phyloP scores from a whole-genome alignment of 2,797 vertebrate species.

The Trichosurus vulpecula region DNA sequence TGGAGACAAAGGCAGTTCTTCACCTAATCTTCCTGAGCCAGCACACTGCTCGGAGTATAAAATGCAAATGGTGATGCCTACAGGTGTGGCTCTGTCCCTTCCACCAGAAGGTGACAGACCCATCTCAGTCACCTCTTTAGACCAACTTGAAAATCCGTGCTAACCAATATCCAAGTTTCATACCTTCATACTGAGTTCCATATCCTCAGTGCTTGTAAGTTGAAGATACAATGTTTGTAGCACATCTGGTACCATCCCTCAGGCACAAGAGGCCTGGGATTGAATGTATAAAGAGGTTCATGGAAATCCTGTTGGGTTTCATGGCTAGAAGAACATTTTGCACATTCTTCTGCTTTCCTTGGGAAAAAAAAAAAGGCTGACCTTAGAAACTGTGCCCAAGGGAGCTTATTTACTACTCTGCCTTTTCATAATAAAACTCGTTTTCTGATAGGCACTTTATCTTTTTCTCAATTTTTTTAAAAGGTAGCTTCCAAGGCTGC shows the following conservation, averaged over 20 bases:
- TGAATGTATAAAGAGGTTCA: neutral
- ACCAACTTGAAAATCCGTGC: neutral
- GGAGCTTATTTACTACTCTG: neutral
- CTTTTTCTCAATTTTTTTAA: neutral
- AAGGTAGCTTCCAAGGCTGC: neutral
- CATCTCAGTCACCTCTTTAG: neutral
- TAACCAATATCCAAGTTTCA: neutral
- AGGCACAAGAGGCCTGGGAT: neutral
- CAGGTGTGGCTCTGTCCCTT: neutral
- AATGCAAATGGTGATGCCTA: constrained; percentile 44
- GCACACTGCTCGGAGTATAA: constrained; percentile 52
- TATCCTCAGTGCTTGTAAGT: neutral
- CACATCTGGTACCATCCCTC: neutral
- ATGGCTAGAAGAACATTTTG: neutral
- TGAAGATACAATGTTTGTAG: neutral
- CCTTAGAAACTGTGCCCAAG: neutral
- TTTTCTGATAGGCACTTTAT: neutral
- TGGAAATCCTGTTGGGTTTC: neutral
- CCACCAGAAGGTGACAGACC: constrained; percentile 1
- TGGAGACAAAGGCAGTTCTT: constrained; percentile 49
- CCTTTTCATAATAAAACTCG: neutral
- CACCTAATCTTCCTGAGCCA: neutral
- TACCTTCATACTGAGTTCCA: neutral
- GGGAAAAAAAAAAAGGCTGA: neutral
- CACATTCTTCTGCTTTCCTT: neutral